Evolutionary conservation across 2,113 vertebrate genomes (phyloP), one percentile per base, ranked within the genome.

Genomic region (Zosterops japonicus): DNA sequence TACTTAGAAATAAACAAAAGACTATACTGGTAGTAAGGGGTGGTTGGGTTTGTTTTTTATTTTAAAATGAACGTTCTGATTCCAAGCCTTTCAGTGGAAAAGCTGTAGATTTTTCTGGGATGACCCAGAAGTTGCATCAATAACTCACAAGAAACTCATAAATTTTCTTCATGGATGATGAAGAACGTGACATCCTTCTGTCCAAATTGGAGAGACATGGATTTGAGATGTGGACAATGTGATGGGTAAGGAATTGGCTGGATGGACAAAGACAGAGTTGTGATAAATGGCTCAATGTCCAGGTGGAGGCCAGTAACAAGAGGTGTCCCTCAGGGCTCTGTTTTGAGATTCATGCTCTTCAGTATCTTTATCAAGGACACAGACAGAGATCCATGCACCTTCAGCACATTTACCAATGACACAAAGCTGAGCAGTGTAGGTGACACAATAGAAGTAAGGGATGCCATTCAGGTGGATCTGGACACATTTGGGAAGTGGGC

Each of bases 181-280:
- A 83, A 60, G 28, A 68, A 27, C 16, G 6, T 55, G 25, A 19
- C n/a, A 61, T 49, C 25, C 29, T 83, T 69, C 25, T 47, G 17
- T 90, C n/a, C 55, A 61, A 49, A 49, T 9, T 47, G 9, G 24
- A 55, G 14, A 42, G 35, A 63, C 17, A 6, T 55, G 63, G 22
- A 31, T 69, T 61, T 63, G 41, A 55, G 31, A 29, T 0, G 0
- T 47, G 55, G 39, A 13, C 7, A 18, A 7, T 35, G 11, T n/a
- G 9, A 7, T 16, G 17, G 5, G 41, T 35, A 27, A 59, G 47
- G 55, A 76, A 55, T 19, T 60, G 70, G 11, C 39, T 68, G 20
- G 39, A 47, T 75, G n/a, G 17, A 21, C 28, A 39, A 10, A 41
- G 35, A 12, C 31, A 64, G n/a, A 53, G 24, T 8, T 83, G 47